Evolutionary conservation across 2,113 vertebrate species (phyloP).

Genomic region (Gorilla gorilla): DNA sequence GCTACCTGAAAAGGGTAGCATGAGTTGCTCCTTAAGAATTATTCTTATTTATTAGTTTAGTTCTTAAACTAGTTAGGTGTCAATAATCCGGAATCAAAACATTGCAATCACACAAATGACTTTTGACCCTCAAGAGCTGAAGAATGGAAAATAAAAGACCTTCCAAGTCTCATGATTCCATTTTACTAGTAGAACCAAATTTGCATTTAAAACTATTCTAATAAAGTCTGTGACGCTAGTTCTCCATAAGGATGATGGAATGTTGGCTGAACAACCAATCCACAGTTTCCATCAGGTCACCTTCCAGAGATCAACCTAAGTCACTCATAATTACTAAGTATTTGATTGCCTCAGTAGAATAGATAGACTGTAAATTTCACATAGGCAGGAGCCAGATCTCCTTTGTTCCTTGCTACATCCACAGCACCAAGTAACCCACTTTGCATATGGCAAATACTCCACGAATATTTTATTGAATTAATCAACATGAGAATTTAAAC

Average conservation of each 20-base stretch:
- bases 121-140: not conserved
- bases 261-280: not conserved
- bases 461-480: not conserved
- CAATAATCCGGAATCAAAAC: not conserved
- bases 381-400: not conserved
- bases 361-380: not conserved
- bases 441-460: not conserved
- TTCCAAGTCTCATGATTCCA: not conserved
- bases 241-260: not conserved
- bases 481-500: not conserved
- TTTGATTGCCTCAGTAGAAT: not conserved
- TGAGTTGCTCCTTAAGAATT: not conserved
- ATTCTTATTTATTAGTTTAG: not conserved
- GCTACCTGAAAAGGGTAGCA: not conserved
- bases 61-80: not conserved
- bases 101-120: not conserved
- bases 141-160: not conserved
- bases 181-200: not conserved
- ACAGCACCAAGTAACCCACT: not conserved
- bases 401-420: not conserved
- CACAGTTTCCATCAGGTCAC: not conserved
- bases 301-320: not conserved
- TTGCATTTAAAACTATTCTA: not conserved
- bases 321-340: not conserved
- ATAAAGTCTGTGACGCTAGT: not conserved